Evolutionary conservation across 2,113 vertebrate species (phyloP).

Genomic region (Mungos mungo): DNA sequence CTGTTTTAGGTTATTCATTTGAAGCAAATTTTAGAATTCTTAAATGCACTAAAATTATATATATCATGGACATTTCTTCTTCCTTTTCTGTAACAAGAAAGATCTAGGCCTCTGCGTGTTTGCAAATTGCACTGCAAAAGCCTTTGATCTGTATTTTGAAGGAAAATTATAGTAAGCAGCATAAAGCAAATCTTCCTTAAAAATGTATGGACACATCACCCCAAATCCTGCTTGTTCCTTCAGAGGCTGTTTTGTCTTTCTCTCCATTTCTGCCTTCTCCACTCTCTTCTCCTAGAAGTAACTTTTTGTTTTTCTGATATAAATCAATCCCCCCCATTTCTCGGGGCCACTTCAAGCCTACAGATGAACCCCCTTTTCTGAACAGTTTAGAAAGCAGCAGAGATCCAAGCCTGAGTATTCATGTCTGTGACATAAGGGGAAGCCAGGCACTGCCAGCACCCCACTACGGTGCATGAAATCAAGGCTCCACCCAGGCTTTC

Average conservation of each 20-base stretch:
- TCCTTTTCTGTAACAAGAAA: neutral
- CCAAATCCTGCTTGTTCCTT: neutral
- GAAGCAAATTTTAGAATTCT: slow-evolving; percentile 51
- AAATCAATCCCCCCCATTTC: neutral
- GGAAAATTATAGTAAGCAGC: slow-evolving; percentile 9
- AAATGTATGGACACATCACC: neutral
- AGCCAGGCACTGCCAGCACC: neutral
- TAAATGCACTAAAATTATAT: slow-evolving; percentile 64
- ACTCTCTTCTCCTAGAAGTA: neutral
- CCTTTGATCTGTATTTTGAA: slow-evolving; percentile 1
- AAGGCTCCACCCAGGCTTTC: neutral
- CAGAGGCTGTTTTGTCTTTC: neutral
- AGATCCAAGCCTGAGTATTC: neutral
- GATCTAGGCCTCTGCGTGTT: neutral
- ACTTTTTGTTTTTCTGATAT: neutral
- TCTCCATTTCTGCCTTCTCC: neutral
- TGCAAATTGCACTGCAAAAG: slow-evolving; percentile 35
- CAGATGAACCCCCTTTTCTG: neutral
- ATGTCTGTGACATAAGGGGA: neutral
- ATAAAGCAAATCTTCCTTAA: slow-evolving; percentile 27
- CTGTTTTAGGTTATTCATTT: slow-evolving; percentile 57
- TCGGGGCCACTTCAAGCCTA: neutral
- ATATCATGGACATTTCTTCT: slow-evolving; percentile 22
- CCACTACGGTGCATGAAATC: neutral
- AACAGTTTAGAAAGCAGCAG: neutral